Evolutionary conservation across 2,797 vertebrate genomes (phyloP), one percentile per base, ranked within the genome.

Genomic region (Gambusia yucatana): DNA sequence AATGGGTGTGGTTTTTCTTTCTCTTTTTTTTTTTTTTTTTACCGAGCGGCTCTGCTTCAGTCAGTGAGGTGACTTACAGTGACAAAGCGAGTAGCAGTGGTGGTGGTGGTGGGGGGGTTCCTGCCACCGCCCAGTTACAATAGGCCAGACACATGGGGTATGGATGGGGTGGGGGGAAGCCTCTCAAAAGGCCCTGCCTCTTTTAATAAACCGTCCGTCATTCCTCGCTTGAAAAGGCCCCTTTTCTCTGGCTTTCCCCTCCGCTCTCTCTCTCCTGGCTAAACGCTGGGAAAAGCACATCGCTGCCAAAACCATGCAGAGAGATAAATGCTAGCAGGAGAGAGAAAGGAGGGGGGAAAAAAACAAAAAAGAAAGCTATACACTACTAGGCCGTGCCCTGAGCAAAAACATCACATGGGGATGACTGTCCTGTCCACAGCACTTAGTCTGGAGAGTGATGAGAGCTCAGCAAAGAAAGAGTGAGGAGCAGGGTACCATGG

Each of bases 161-260:
- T 67, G 30, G 50, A 22, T 41, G 84, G 82, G 84, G 82, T 71
- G 86, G 89, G 91, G 83, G 80, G 90, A 72, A 88, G 87, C 83
- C 90, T 94, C 93, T 96, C 88, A 95, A 95, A 95, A 91, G 92
- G 89, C 91, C 88, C 92, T 91, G 95, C 94, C 92, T 94, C 93
- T 93, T 96, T 95, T 95, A 96, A 96, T 96, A 96, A 96, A 96
- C 94, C 93, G 92, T 94, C 94, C 90, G 86, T 95, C 95, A 95
- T 94, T 95, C 90, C 88, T 88, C 63, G 87, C 85, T 90, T 95
- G 93, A 96, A 96, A 96, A 95, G 94, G 85, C 94, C 91, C 87
- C 90, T 93, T 87, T 92, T 92, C 88, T 92, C 91, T 77, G 41
- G 76, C 79, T 86, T 88, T 91, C 90, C 91, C 90, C 91, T 90